Conservation (phyloP, 2,888 invertebrate genomes). For the Ichneumoninae sp. region DNA sequence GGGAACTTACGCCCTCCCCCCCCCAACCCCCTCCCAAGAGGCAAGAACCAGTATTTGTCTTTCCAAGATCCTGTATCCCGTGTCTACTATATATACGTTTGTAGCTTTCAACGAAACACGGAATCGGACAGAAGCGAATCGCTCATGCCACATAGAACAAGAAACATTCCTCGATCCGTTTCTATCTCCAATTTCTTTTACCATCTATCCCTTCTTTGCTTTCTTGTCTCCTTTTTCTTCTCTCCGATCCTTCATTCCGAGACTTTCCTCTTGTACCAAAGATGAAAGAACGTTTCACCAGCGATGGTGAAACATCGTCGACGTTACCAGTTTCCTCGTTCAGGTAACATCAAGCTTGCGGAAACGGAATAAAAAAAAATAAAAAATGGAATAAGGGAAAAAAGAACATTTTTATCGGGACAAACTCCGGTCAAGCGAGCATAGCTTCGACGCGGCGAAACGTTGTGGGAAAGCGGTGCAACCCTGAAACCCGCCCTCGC, state of each 20-base stretch:
- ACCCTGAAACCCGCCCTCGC: background rate
- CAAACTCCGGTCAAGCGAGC: slow-evolving; percentile 30
- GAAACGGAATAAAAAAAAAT: slow-evolving; percentile 23
- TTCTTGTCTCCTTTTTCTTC: slow-evolving; percentile 23
- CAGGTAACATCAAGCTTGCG: background rate
- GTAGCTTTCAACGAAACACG: slow-evolving; percentile 23
- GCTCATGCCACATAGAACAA: slow-evolving; percentile 24
- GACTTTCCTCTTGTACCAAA: slow-evolving; percentile 24
- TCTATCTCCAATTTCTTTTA: slow-evolving; percentile 22
- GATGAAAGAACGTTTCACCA: slow-evolving; percentile 29
- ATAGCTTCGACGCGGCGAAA: slow-evolving; percentile 28
- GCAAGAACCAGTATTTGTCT: slow-evolving; percentile 52
- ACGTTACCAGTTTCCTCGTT: background rate
- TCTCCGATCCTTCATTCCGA: slow-evolving; percentile 21
- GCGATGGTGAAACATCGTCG: slow-evolving; percentile 14
- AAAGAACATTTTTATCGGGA: slow-evolving; percentile 29
- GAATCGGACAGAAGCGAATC: slow-evolving; percentile 43
- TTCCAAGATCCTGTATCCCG: slow-evolving; percentile 41
- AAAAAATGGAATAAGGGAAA: background rate
- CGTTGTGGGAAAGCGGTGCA: slow-evolving; percentile 37
- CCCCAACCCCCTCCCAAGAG: background rate
- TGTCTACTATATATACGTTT: slow-evolving; percentile 16
- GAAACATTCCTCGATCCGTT: slow-evolving; percentile 37
- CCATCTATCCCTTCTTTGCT: slow-evolving; percentile 12
- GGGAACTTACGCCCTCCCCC: slow-evolving; percentile 11